Evolutionary conservation across 2,113 vertebrate species (phyloP).

Genomic region (Neoarius graeffei): DNA sequence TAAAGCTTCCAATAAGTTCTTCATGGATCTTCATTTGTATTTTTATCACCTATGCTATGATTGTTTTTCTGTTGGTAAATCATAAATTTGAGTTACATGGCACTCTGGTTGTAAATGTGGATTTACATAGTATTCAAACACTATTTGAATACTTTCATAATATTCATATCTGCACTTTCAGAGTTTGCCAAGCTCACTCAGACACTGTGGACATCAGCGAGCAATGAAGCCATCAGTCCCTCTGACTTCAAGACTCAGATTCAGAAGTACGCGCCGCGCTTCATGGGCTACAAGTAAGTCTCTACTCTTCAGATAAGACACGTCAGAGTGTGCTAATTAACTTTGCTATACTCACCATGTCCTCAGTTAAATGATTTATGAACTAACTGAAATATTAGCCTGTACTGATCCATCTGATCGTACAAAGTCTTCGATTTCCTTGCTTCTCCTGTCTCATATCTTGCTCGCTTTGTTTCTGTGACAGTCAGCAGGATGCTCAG

Average conservation of each 20-base stretch:
- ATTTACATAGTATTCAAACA: not conserved
- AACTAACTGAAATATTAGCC: not conserved
- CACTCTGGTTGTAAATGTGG: too few species aligned
- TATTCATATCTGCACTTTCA: constrained; percentile 52
- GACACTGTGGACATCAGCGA: constrained; percentile 86
- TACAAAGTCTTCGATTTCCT: not conserved
- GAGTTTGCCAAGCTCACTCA: constrained; percentile 93
- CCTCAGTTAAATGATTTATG: not conserved
- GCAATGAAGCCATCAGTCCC: constrained; percentile 85
- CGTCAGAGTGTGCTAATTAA: not conserved
- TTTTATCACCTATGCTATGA: not conserved
- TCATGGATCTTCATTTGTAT: not conserved
- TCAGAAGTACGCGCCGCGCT: constrained; percentile 90
- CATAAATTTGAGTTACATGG: not conserved
- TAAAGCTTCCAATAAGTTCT: not conserved
- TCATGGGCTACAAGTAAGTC: constrained; percentile 92
- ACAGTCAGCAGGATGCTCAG: constrained; percentile 95
- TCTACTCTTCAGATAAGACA: not conserved
- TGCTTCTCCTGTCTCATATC: not conserved
- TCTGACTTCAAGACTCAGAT: constrained; percentile 94
- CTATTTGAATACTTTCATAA: not conserved
- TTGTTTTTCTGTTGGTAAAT: not conserved
- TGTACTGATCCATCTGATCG: not conserved
- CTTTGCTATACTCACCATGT: not conserved
- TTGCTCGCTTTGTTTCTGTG: constrained; percentile 25